Evolutionary conservation across 2,797 vertebrate genomes (phyloP), one percentile per base, ranked within the genome.

Genomic region (Yasuhikotakia modesta): DNA sequence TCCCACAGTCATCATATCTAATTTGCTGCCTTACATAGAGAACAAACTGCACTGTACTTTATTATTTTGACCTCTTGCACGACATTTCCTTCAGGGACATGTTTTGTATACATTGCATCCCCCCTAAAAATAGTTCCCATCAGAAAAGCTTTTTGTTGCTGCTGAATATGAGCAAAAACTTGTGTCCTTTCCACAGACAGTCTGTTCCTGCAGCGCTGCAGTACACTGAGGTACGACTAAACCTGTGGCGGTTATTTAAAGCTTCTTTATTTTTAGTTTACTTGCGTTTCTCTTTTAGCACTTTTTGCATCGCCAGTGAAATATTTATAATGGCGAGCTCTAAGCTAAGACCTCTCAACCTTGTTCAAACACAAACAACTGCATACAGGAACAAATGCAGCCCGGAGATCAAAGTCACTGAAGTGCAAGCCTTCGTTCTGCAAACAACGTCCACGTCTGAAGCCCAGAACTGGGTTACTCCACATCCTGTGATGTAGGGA

Each of bases 231-330:
- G 58, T 69, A 43, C 78, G 52, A 66, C 35, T 22, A 22, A 74
- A 53, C 53, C 82, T 48, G 73, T 61, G 66, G 71, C 74, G 69
- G 79, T 73, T 78, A 81, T 82, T 82, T 84, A 75, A 78, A 80
- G 79, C 77, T 39, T 55, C 22, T 70, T 21, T 81, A 86, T 85
- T 85, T 85, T 84, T 85, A 84, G 78, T 21, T 14, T 32, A 39
- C 60, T 70, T 50, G 2, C 43, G 70, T 65, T 68, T 73, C 11
- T 63, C 22, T 78, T 75, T 79, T 67, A 63, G 58, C 46, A 43
- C 67, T 78, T 77, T 57, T 78, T 70, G 76, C 76, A 39, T 81
- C 72, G 27, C 67, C 45, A 39, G 73, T 81, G 79, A 73, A 67
- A 77, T 55, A 81, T 80, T 79, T 79, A 79, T 77, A 82, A 80